These are phyloP conservation scores for Fabriciana adippe DNA, from an alignment of 2,888 invertebrate genomes.

Conservation along the genomic window DNA sequence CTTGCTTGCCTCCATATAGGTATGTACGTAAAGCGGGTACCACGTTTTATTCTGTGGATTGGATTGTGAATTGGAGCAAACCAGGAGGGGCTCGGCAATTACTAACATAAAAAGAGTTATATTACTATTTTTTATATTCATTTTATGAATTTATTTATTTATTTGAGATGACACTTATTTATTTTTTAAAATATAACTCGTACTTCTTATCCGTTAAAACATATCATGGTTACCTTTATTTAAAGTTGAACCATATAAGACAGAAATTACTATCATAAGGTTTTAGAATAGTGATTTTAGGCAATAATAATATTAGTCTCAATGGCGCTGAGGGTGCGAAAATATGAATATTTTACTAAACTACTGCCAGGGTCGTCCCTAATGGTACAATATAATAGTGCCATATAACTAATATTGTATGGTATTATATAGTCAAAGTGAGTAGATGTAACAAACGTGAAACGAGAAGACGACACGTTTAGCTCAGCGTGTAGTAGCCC, in stretches of 20 bases:
- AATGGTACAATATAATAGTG: slow-evolving; percentile 4
- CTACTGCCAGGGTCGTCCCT: slow-evolving; percentile 13
- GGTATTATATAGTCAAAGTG: slow-evolving; percentile 3
- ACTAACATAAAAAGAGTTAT: no score
- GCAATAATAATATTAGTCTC: slow-evolving; percentile 27
- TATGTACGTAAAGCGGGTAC: no score
- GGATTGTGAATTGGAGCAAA: no score
- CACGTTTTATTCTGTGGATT: no score
- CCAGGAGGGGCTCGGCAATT: no score
- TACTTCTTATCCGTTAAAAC: background rate
- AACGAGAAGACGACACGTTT: no score
- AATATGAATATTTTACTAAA: slow-evolving; percentile 30
- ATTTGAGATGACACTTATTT: no score
- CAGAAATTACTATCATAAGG: slow-evolving; percentile 21
- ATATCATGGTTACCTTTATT: slow-evolving; percentile 7
- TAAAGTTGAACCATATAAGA: slow-evolving; percentile 12
- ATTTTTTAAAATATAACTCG: background rate
- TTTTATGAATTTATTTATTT: no score
- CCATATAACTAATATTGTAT: no score
- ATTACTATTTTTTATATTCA: no score
- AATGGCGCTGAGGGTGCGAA: slow-evolving; percentile 25
- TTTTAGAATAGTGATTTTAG: slow-evolving; percentile 18
- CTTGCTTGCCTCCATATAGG: no score
- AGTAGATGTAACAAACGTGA: background rate
- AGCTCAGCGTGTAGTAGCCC: no score